A percentile compares a stretch with the other conserved stretches of the same genome.
Conservation (phyloP, 1,140 invertebrate genomes). For the Zaprionus kolodkinae region DNA sequence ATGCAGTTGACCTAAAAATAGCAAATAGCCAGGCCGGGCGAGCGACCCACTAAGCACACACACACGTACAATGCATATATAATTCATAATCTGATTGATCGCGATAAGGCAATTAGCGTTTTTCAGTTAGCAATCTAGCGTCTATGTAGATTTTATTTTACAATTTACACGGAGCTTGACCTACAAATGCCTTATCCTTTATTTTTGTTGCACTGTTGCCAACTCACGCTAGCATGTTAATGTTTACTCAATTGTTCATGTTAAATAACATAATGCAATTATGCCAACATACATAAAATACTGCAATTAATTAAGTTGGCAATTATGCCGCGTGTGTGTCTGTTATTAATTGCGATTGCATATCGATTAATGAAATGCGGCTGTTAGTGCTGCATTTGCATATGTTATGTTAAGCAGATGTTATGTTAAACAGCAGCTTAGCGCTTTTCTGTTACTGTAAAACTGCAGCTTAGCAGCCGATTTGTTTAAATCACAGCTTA, state of each 20-base stretch:
- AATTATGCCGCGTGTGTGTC: not conserved
- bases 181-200: not conserved
- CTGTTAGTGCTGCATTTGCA: not conserved
- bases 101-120: constrained; percentile 30
- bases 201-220: not conserved
- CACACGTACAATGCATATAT: constrained; percentile 7
- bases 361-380: not conserved
- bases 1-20: constrained; percentile 78
- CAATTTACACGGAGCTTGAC: not conserved
- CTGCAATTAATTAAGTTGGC: too few species aligned
- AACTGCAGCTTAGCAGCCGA: not conserved
- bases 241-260: not conserved
- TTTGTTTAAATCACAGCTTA: not conserved
- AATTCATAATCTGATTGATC: constrained; percentile 22
- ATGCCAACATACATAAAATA: too few species aligned
- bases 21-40: constrained; percentile 31
- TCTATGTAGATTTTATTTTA: constrained; percentile 4
- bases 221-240: not conserved
- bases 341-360: not conserved
- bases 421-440: not conserved
- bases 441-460: not conserved
- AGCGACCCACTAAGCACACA: constrained; percentile 40
- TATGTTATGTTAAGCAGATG: too few species aligned
- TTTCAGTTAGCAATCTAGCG: constrained; percentile 7
- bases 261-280: not conserved